A percentile compares a stretch with the other conserved stretches of the same genome.
These are phyloP conservation scores for Tyrophagus putrescentiae DNA, from an alignment of 1,140 invertebrate genomes.

Conservation along the genomic window DNA sequence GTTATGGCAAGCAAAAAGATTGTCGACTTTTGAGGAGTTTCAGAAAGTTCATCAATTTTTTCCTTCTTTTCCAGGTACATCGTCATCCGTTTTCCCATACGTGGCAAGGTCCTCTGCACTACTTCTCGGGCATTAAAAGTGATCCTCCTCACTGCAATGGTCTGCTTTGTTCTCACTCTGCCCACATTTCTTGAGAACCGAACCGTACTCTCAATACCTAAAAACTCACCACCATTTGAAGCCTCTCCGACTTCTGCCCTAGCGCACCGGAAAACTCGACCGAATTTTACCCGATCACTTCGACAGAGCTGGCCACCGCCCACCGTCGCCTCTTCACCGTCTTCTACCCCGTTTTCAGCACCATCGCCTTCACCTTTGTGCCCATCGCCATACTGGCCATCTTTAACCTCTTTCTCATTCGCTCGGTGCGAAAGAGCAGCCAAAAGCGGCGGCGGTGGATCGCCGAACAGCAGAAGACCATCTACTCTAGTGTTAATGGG, in stretches of 20 bases:
- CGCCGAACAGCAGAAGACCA: background rate
- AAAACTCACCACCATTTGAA: no score
- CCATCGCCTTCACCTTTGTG: conserved; percentile 47
- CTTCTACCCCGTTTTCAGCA: conserved; percentile 50
- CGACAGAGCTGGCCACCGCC: no score
- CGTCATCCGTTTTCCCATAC: conserved; percentile 56
- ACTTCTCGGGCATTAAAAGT: conserved; percentile 40
- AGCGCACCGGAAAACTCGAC: no score
- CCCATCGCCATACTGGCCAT: conserved; percentile 48
- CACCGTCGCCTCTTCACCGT: no score
- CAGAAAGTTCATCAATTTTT: background rate
- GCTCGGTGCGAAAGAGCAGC: conserved; percentile 39
- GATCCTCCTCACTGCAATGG: conserved; percentile 43
- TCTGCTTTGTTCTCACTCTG: conserved; percentile 36
- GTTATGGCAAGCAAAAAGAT: no score
- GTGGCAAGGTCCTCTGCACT: conserved; percentile 52
- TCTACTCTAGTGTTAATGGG: no score
- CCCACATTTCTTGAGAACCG: conserved; percentile 18
- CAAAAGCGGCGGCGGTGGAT: conserved; percentile 22
- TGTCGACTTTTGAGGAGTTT: background rate
- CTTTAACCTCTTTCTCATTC: conserved; percentile 54
- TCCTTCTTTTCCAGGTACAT: conserved; percentile 41
- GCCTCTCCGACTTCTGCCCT: no score
- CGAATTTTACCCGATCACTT: no score
- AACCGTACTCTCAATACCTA: no score